Conservation (phyloP, 2,113 vertebrate species). For the Perca schrenkii region DNA sequence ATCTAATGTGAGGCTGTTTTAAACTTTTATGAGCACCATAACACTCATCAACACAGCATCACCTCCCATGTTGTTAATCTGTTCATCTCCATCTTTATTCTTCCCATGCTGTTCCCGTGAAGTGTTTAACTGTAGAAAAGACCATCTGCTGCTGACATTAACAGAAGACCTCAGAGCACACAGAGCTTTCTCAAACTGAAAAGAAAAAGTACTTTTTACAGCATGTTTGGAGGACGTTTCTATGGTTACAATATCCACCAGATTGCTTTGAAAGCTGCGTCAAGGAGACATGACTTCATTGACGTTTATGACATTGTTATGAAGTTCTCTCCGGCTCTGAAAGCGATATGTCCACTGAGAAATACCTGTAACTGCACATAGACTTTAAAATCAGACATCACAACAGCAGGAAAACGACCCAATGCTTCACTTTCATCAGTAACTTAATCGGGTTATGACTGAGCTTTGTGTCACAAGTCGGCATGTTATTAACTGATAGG, state of each 20-base stretch:
- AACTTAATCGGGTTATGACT: not conserved
- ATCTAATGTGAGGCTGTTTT: not conserved
- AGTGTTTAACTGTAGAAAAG: not conserved
- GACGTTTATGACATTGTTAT: conserved; percentile 2
- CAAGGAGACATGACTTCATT: conserved; percentile 44
- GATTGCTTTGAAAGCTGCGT: not conserved
- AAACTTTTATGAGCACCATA: not conserved
- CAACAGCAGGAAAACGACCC: conserved; percentile 15
- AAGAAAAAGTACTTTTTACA: not conserved
- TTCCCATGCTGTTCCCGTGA: not conserved
- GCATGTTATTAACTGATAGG: conserved; percentile 3
- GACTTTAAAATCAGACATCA: too few species aligned
- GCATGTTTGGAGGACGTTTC: not conserved
- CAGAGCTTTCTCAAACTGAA: not conserved
- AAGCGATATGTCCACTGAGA: conserved; percentile 12
- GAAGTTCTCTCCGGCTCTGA: not conserved
- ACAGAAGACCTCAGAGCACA: not conserved
- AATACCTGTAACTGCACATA: not conserved
- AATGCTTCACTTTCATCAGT: not conserved
- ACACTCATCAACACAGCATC: conserved; percentile 8
- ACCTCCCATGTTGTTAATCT: conserved; percentile 3
- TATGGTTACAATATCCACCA: not conserved
- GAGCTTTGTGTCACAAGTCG: not conserved
- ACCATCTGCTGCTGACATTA: not conserved
- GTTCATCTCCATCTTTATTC: not conserved